Percentiles rank a stretch among this genome's conserved stretches.
Evolutionary conservation across 2,113 vertebrate species (phyloP).

Genomic region (Corythaixoides concolor): DNA sequence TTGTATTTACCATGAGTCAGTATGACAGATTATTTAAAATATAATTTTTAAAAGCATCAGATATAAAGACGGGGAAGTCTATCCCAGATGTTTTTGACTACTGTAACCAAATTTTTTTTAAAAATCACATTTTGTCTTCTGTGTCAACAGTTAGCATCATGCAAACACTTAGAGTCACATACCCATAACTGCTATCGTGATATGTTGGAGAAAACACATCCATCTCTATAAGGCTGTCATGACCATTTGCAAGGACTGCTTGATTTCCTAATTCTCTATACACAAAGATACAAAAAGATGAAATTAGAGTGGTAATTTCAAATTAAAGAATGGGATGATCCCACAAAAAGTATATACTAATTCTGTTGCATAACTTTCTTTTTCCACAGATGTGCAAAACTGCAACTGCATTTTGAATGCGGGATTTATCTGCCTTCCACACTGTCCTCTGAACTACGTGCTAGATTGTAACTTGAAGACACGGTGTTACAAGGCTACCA

Average conservation of each 20-base stretch:
- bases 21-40: neutral
- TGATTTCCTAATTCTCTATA: slow-evolving; percentile 84
- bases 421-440: neutral
- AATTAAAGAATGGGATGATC: slow-evolving; percentile 13
- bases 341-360: neutral
- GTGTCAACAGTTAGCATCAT: slow-evolving; percentile 61
- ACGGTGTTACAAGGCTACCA: neutral
- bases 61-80: neutral
- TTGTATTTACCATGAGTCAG: neutral
- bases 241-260: slow-evolving; percentile 82
- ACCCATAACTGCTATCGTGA: slow-evolving; percentile 80
- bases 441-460: neutral
- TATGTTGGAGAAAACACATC: slow-evolving; percentile 81
- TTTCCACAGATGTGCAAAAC: neutral
- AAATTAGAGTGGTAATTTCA: slow-evolving; percentile 52
- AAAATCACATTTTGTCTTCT: neutral
- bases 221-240: slow-evolving; percentile 84
- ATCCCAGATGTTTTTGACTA: neutral
- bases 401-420: neutral
- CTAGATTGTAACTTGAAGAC: neutral
- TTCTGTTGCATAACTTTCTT: neutral
- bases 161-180: slow-evolving; percentile 76
- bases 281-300: slow-evolving; percentile 73
- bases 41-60: neutral
- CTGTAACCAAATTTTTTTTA: neutral